phyloP scores from a whole-genome alignment of 2,888 invertebrate species.

The Chrysomela aeneicollis region DNA sequence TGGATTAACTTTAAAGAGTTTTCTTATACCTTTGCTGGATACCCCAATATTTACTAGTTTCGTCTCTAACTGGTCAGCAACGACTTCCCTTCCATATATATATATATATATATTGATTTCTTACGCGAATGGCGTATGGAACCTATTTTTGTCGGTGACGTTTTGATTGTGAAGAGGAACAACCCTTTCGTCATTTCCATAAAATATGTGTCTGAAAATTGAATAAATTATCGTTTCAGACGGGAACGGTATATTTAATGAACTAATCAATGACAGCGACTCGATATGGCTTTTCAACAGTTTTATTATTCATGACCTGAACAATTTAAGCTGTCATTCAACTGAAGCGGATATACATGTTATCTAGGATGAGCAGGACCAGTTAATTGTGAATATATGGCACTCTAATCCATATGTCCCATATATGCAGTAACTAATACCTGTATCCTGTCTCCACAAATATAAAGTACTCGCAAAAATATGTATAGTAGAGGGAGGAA shows the following conservation, averaged over 20 bases:
- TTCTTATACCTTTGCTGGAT: no score
- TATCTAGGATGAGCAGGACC: conserved; percentile 42
- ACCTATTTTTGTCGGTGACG: no score
- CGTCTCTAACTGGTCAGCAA: no score
- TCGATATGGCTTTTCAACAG: conserved; percentile 42
- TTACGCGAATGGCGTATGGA: no score
- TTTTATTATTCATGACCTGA: conserved; percentile 47
- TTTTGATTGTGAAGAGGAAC: neutral
- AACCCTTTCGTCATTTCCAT: neutral
- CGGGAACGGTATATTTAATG: conserved; percentile 37
- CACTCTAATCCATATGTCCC: neutral
- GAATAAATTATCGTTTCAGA: neutral
- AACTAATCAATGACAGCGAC: conserved; percentile 41
- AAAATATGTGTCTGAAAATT: neutral
- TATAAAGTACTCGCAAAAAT: no score
- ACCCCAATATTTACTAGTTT: no score
- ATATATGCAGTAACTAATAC: no score
- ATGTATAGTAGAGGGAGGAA: no score
- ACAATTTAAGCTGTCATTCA: conserved; percentile 48
- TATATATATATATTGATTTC: no score
- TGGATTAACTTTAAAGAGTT: no score
- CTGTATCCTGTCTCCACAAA: no score
- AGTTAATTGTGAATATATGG: conserved; percentile 41
- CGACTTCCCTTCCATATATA: no score
- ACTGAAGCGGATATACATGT: conserved; percentile 45